Conservation (phyloP, 2,888 invertebrate species). For the Augochlorella aurata region DNA sequence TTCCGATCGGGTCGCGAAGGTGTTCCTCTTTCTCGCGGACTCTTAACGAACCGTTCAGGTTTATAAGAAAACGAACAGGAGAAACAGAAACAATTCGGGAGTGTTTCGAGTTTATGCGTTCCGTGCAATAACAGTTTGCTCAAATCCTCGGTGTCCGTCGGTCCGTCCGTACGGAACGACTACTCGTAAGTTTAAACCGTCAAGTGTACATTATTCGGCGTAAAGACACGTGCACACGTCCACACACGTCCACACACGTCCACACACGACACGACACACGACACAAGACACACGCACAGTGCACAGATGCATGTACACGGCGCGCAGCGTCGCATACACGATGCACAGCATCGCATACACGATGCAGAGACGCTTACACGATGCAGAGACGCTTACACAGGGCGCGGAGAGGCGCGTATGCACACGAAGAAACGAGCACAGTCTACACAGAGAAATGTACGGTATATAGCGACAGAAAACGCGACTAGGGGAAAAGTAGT, state of each 20-base stretch:
- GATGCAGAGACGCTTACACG: not conserved
- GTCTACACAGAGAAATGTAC: not conserved
- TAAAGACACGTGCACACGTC: not conserved
- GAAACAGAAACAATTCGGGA: conserved; percentile 52
- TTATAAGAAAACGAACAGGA: conserved; percentile 19
- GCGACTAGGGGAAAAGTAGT: conserved; percentile 38
- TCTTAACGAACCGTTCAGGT: conserved; percentile 42
- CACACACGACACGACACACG: too few relatives aligned
- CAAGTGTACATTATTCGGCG: conserved; percentile 46
- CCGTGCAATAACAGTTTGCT: conserved; percentile 80
- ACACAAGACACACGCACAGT: not conserved
- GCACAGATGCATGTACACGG: too few relatives aligned
- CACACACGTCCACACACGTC: not conserved
- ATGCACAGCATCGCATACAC: too few relatives aligned
- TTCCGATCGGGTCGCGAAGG: conserved; percentile 2
- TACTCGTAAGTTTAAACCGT: conserved; percentile 70
- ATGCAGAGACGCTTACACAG: not conserved
- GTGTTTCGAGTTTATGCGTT: conserved; percentile 76
- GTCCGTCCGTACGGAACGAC: conserved; percentile 79
- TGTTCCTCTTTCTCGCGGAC: conserved; percentile 40
- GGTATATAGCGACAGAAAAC: not conserved
- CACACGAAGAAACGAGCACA: not conserved
- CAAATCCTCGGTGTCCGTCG: conserved; percentile 80
- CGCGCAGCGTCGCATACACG: too few relatives aligned
- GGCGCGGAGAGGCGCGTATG: too few relatives aligned